phyloP scores from a whole-genome alignment of 53 echinoderm and acorn worm species.

The Pentamera pediparva region DNA sequence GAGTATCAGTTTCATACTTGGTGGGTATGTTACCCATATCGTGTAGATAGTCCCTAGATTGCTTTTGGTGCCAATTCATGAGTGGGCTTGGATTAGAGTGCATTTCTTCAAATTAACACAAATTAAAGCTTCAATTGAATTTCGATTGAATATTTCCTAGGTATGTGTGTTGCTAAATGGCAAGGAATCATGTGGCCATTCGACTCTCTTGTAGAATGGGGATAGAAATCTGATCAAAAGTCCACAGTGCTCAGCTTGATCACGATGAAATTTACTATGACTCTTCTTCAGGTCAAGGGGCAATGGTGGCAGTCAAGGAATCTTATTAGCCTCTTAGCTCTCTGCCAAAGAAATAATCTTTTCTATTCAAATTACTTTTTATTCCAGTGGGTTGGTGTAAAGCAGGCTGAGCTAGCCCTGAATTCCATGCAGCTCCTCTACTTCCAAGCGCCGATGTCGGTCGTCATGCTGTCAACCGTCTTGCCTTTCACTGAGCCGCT shows the following conservation, averaged over 20 bases:
- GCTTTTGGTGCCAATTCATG: no score
- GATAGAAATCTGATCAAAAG: background rate
- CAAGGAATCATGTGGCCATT: no score
- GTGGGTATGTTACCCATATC: no score
- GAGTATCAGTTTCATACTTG: no score
- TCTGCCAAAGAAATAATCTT: background rate
- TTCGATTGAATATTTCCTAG: no score
- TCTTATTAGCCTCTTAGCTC: background rate
- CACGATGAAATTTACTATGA: background rate
- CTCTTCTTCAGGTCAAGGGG: no score
- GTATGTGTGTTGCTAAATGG: no score
- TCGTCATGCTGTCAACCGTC: conserved; percentile 41
- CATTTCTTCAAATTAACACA: no score
- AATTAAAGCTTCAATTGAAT: no score
- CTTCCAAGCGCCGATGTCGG: conserved; percentile 90
- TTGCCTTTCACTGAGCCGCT: conserved; percentile 71
- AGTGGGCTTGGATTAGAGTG: no score
- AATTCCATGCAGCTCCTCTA: conserved; percentile 97
- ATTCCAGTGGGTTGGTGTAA: conserved; percentile 78
- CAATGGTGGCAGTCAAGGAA: no score
- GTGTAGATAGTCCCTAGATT: no score
- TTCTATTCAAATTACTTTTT: background rate
- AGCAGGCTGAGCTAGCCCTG: conserved; percentile 83
- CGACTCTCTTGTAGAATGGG: background rate
- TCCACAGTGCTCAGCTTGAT: background rate